Conservation (phyloP, 1,140 invertebrate species). For the Nephila pilipes region DNA sequence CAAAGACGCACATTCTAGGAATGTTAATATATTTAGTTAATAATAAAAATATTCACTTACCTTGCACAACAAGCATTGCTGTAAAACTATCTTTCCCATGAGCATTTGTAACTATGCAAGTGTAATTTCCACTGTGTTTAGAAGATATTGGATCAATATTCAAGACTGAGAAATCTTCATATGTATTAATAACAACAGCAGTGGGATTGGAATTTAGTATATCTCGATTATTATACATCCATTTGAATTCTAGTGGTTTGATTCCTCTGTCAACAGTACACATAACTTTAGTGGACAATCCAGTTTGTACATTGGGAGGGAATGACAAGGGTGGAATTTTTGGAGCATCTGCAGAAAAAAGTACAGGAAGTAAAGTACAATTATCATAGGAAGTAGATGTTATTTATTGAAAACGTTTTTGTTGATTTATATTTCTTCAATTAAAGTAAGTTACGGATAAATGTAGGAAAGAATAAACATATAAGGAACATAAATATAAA, state of each 20-base stretch:
- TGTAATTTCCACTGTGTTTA: conserved; percentile 82
- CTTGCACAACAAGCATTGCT: conserved; percentile 57
- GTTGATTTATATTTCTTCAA: too few species aligned
- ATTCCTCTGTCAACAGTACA: conserved; percentile 49
- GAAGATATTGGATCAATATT: conserved; percentile 88
- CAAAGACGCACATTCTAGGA: too few species aligned
- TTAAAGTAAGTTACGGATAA: too few species aligned
- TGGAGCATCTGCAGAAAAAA: conserved; percentile 64
- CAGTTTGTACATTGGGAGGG: conserved; percentile 56
- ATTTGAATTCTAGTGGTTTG: conserved; percentile 68
- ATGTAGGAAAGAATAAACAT: too few species aligned
- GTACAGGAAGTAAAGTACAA: too few species aligned
- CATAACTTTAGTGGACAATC: conserved; percentile 54
- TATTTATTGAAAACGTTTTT: too few species aligned
- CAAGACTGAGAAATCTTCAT: conserved; percentile 80
- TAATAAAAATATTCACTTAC: background rate
- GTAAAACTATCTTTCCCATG: conserved; percentile 70
- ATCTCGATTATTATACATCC: conserved; percentile 60
- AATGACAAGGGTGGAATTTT: conserved; percentile 64
- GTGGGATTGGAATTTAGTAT: background rate
- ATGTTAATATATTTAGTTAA: too few species aligned
- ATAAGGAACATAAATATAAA: too few species aligned
- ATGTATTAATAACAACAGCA: conserved; percentile 12
- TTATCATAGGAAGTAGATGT: too few species aligned
- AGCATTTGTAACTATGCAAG: conserved; percentile 76